phyloP scores from a whole-genome alignment of 1,140 invertebrate species.

The Caenorhabditis remanei region DNA sequence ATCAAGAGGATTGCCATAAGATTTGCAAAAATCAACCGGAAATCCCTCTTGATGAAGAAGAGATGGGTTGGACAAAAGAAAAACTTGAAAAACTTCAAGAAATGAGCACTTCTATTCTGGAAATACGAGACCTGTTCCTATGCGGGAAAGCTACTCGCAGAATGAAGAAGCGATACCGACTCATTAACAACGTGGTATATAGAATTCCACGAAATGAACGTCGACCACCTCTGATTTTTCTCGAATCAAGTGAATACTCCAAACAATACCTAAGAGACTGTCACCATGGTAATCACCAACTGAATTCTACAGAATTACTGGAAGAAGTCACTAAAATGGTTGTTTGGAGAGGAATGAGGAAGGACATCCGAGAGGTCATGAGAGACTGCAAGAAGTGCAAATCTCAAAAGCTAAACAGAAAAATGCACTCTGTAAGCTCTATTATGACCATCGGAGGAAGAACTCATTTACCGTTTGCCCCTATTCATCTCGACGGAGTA shows the following conservation, averaged over 20 bases:
- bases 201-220: neutral
- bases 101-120: neutral
- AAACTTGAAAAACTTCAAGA: no score
- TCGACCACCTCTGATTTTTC: neutral
- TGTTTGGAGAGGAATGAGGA: neutral
- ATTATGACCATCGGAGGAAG: neutral
- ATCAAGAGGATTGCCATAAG: no score
- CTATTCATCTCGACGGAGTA: neutral
- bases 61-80: no score
- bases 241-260: neutral
- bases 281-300: neutral
- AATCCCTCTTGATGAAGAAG: no score
- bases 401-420: neutral
- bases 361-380: neutral
- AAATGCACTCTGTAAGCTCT: neutral
- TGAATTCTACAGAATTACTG: neutral
- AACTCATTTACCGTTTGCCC: neutral
- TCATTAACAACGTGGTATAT: neutral
- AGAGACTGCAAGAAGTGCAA: neutral
- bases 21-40: no score
- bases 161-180: neutral
- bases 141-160: neutral
- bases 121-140: neutral
- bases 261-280: neutral
- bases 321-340: neutral